Conservation (phyloP, 1,140 invertebrate genomes). For the Eumeta japonica region DNA sequence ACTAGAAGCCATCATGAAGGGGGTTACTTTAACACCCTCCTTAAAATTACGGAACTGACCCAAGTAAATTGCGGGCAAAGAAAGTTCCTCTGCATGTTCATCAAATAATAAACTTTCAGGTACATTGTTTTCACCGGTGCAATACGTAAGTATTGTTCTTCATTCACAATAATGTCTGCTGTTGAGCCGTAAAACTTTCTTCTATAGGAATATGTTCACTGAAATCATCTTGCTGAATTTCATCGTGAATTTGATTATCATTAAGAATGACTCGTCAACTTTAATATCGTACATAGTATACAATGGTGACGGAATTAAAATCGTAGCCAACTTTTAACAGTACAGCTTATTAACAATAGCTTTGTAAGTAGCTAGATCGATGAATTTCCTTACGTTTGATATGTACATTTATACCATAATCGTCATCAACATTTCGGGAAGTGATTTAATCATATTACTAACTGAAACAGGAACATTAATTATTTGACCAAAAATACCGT, state of each 20-base stretch:
- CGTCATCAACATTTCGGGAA: slow-evolving; percentile 14
- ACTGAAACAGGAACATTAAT: slow-evolving; percentile 13
- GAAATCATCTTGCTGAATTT: slow-evolving; percentile 3
- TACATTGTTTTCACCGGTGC: slow-evolving; percentile 20
- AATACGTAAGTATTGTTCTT: slow-evolving; percentile 21
- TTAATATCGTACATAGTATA: slow-evolving; percentile 7
- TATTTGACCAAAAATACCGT: slow-evolving; percentile 13
- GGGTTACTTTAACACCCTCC: slow-evolving; percentile 10
- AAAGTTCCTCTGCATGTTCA: slow-evolving; percentile 22
- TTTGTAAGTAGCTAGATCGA: slow-evolving; percentile 12
- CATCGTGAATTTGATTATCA: not conserved
- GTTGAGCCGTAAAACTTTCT: slow-evolving; percentile 22
- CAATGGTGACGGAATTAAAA: slow-evolving; percentile 11
- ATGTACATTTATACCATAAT: slow-evolving; percentile 9
- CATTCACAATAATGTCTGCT: slow-evolving; percentile 30
- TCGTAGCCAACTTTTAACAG: slow-evolving; percentile 12
- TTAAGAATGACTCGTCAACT: slow-evolving; percentile 7
- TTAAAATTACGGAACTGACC: slow-evolving; percentile 16
- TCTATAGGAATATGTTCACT: slow-evolving; percentile 14
- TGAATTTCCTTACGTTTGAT: slow-evolving; percentile 17
- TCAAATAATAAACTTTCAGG: slow-evolving; percentile 20
- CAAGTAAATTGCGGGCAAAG: slow-evolving; percentile 23
- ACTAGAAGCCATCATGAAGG: slow-evolving; percentile 16
- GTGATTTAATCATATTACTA: slow-evolving; percentile 11
- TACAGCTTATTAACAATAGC: slow-evolving; percentile 12